These are phyloP conservation scores for Pelodytes ibericus DNA, from an alignment of 2,797 vertebrate genomes.

Conservation along the genomic window DNA sequence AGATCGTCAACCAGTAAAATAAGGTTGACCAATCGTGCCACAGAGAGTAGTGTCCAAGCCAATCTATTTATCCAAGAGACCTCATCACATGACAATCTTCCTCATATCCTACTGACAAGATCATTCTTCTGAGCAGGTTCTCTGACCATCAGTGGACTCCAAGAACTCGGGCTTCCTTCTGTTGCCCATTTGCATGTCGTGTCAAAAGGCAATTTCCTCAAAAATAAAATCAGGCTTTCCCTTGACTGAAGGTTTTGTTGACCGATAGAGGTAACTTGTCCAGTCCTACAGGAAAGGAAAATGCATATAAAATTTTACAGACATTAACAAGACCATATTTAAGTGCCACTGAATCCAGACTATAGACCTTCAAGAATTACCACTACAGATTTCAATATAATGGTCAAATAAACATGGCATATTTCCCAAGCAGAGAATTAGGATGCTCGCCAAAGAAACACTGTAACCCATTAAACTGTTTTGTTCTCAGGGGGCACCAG, in stretches of 20 bases:
- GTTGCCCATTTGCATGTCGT: not conserved
- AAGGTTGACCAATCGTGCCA: not conserved
- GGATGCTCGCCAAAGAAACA: too few relatives aligned
- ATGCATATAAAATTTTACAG: not conserved
- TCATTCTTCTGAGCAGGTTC: not conserved
- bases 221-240: constrained; percentile 30
- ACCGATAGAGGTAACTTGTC: constrained; percentile 48
- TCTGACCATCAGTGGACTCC: not conserved
- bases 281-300: constrained; percentile 27
- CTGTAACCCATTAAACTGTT: too few relatives aligned
- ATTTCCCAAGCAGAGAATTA: too few relatives aligned
- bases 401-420: too few relatives aligned
- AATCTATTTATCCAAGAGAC: constrained; percentile 5
- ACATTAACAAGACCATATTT: not conserved
- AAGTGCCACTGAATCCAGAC: too few relatives aligned
- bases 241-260: constrained; percentile 39
- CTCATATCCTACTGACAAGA: not conserved
- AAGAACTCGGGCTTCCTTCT: constrained; percentile 4
- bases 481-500: too few relatives aligned
- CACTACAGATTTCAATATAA: too few relatives aligned
- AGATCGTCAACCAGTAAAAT: not conserved
- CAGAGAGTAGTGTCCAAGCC: not conserved
- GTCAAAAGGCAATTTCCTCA: not conserved
- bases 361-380: too few relatives aligned
- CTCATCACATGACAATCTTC: not conserved